phyloP scores from a whole-genome alignment of 2,888 invertebrate genomes.

The Lumbricus terrestris region DNA sequence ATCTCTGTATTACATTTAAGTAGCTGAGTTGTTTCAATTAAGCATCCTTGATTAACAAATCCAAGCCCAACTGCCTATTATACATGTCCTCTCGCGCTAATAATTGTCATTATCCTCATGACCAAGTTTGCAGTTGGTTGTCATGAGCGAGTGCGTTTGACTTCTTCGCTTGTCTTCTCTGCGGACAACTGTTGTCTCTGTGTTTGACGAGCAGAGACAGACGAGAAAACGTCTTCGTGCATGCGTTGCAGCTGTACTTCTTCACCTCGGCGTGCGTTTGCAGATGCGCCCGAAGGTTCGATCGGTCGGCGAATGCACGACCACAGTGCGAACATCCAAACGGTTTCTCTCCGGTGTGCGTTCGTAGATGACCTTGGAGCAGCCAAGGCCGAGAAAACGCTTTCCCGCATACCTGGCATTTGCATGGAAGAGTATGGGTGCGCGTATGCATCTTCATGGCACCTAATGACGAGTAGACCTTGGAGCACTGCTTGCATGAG shows the following conservation, averaged over 20 bases:
- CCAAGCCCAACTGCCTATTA: no score
- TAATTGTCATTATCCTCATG: neutral
- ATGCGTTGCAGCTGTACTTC: conserved; percentile 89
- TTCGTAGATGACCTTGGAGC: conserved; percentile 92
- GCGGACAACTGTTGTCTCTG: conserved; percentile 76
- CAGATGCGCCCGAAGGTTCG: conserved; percentile 90
- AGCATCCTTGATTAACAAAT: no score
- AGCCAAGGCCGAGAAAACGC: conserved; percentile 96
- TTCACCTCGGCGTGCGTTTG: conserved; percentile 97
- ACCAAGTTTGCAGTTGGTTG: neutral
- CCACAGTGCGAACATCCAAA: conserved; percentile 93
- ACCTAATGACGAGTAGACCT: conserved; percentile 89
- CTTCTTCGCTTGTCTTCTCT: neutral
- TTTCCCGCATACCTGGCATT: conserved; percentile 92
- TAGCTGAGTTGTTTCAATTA: no score
- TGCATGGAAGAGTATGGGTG: conserved; percentile 94
- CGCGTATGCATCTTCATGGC: conserved; percentile 98
- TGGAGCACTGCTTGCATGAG: conserved; percentile 93
- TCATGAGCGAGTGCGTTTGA: neutral
- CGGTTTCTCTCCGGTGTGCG: conserved; percentile 96
- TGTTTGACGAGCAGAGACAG: conserved; percentile 95
- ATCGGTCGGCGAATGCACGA: conserved; percentile 92
- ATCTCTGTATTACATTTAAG: no score
- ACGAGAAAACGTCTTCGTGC: conserved; percentile 92
- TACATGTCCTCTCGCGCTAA: no score